Base-by-base conservation (phyloP, 2,113 vertebrate genomes). In the Oceanodroma tethys region DNA sequence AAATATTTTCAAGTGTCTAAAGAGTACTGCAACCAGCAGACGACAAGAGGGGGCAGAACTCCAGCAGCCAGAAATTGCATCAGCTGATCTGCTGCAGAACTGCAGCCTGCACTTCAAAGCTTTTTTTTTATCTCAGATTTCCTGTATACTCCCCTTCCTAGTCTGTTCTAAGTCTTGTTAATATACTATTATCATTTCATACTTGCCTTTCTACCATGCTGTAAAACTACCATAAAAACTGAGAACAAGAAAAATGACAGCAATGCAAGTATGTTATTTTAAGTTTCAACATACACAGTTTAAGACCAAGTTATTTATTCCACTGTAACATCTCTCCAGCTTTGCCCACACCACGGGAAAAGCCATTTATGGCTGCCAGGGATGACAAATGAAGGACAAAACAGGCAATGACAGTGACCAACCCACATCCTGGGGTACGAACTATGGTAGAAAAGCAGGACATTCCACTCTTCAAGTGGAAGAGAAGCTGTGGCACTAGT, bases 361-460 rank as follows among this genome's bases (percentile, higher is more conserved):
- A 38, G 79, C 27, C 55, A 62, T 1, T 27, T n/a, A 60, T 1
- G 36, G 38, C 32, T 65, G 58, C 47, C 21, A 34, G 18, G 11
- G 40, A 10, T 0, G 1, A 74, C 21, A 60, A 30, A 32, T 0
- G 5, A 62, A 27, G 42, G 32, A 11, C 29, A 47, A 55, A 32
- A 20, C 7, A 22, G 21, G 38, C 17, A 25, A 34, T 1, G 10
- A 83, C 72, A 34, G 43, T 2, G 56, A 83, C 42, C 20, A 30
- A 13, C 9, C 6, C 53, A 2, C 0, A 1, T 16, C 42, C 52
- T 8, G 11, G 13, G 7, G 11, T 4, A 10, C 1, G 0, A 63
- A 11, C 50, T 15, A 3, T 0, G 4, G 34, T 19, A 21, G 50
- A 17, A 38, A 43, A 12, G 11, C 23, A 17, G 19, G 9, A 29